phyloP scores from a whole-genome alignment of 2,113 vertebrate genomes.

The Periophthalmodon schlosseri region DNA sequence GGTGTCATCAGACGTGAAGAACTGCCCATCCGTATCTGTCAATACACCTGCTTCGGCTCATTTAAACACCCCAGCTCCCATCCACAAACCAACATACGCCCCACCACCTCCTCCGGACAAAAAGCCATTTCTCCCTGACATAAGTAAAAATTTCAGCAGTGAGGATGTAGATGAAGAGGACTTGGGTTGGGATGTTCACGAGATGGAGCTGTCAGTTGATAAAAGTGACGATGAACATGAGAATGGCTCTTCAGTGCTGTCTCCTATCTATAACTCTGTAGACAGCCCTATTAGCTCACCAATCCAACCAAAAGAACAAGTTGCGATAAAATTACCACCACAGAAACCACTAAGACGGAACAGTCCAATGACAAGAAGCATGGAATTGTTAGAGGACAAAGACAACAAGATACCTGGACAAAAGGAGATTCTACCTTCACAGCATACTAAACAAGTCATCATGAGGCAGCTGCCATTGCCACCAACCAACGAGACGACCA shows the following conservation, averaged over 20 bases:
- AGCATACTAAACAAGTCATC: constrained; percentile 12
- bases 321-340: constrained; percentile 71
- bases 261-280: constrained; percentile 66
- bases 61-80: constrained; percentile 5
- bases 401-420: constrained; percentile 5
- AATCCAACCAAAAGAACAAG: constrained; percentile 64
- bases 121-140: constrained; percentile 49
- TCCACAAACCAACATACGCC: constrained; percentile 22
- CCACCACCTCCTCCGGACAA: constrained; percentile 63
- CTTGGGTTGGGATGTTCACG: constrained; percentile 40
- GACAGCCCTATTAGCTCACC: constrained; percentile 69
- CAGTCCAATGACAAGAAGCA: constrained; percentile 35
- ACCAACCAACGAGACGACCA: constrained; percentile 71
- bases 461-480: constrained; percentile 40
- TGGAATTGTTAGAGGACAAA: constrained; percentile 13
- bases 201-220: constrained; percentile 51
- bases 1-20: constrained; percentile 50
- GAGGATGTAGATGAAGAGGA: constrained; percentile 50
- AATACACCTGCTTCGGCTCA: constrained; percentile 21
- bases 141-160: constrained; percentile 27
- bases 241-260: no score
- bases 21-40: constrained; percentile 54
- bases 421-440: background rate
- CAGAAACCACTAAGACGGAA: constrained; percentile 84
- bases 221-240: constrained; percentile 42